These are phyloP conservation scores for Nephrotoma flavescens DNA, from an alignment of 2,888 invertebrate genomes.

Conservation along the genomic window DNA sequence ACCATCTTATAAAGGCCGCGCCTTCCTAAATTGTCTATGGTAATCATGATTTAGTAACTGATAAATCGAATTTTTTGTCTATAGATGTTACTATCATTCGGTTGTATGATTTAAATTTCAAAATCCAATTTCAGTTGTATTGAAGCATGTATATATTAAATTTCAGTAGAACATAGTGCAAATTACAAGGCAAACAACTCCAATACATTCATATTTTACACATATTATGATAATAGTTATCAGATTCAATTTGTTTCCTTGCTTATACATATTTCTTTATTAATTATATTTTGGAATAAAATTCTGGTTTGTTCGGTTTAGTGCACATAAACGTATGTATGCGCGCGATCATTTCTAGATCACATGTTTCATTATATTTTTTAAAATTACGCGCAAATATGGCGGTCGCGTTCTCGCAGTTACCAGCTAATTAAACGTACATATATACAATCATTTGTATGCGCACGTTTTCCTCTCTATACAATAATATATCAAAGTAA, in stretches of 20 bases:
- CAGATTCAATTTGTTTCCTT: not conserved
- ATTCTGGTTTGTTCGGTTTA: not conserved
- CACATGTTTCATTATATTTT: not conserved
- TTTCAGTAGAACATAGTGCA: not conserved
- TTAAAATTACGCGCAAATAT: not conserved
- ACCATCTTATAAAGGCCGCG: too few relatives aligned
- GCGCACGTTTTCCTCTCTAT: not conserved
- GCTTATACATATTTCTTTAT: not conserved
- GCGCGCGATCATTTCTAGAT: not conserved
- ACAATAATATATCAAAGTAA: not conserved
- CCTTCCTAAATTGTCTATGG: too few relatives aligned
- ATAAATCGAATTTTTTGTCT: too few relatives aligned
- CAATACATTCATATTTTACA: not conserved
- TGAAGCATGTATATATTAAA: too few relatives aligned
- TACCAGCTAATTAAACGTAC: not conserved
- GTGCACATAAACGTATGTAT: not conserved
- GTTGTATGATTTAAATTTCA: too few relatives aligned
- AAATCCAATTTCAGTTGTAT: too few relatives aligned
- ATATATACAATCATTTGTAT: not conserved
- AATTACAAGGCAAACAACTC: not conserved
- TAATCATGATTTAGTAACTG: too few relatives aligned
- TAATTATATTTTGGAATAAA: not conserved
- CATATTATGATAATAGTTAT: not conserved
- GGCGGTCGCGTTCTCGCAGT: not conserved
- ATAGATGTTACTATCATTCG: too few relatives aligned